Conservation (phyloP, 2,888 invertebrate species). For the Drosophila anomelani region DNA sequence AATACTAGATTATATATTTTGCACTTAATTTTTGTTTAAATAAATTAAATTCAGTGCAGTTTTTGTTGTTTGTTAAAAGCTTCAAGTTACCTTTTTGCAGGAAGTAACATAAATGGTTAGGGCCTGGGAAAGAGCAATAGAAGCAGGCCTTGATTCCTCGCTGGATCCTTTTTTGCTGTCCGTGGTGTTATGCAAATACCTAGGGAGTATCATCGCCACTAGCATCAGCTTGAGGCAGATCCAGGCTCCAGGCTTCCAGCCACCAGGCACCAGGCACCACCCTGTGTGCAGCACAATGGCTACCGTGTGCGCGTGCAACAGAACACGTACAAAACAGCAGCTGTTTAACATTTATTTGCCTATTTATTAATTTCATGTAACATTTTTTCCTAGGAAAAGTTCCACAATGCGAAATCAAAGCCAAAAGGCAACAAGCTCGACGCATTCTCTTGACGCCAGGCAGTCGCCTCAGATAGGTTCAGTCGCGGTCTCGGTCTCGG, state of each 20-base stretch:
- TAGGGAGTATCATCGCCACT: conserved; percentile 50
- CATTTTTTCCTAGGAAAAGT: conserved; percentile 81
- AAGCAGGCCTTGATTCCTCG: conserved; percentile 1
- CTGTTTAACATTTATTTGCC: conserved; percentile 80
- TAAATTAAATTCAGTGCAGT: conserved; percentile 11
- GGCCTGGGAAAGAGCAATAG: conserved; percentile 42
- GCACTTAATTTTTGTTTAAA: not conserved
- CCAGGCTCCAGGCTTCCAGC: not conserved
- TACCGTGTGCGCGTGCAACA: conserved; percentile 79
- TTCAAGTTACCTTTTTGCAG: conserved; percentile 19
- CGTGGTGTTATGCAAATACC: conserved; percentile 73
- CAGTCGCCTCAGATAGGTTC: conserved; percentile 59
- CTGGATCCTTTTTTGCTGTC: conserved; percentile 37
- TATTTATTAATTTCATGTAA: conserved; percentile 81
- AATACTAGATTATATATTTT: not conserved
- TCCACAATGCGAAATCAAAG: conserved; percentile 79
- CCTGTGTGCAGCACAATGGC: conserved; percentile 78
- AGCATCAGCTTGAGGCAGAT: conserved; percentile 21
- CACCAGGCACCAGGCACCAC: conserved; percentile 53
- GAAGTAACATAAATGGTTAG: conserved; percentile 22
- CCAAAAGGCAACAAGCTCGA: conserved; percentile 76
- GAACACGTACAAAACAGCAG: conserved; percentile 80
- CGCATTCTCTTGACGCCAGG: conserved; percentile 80
- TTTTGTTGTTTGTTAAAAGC: not conserved
- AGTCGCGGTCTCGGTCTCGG: conserved; percentile 17